These are phyloP conservation scores for Phylloscopus whistleri DNA, from an alignment of 2,113 vertebrate species.

Conservation along the genomic window DNA sequence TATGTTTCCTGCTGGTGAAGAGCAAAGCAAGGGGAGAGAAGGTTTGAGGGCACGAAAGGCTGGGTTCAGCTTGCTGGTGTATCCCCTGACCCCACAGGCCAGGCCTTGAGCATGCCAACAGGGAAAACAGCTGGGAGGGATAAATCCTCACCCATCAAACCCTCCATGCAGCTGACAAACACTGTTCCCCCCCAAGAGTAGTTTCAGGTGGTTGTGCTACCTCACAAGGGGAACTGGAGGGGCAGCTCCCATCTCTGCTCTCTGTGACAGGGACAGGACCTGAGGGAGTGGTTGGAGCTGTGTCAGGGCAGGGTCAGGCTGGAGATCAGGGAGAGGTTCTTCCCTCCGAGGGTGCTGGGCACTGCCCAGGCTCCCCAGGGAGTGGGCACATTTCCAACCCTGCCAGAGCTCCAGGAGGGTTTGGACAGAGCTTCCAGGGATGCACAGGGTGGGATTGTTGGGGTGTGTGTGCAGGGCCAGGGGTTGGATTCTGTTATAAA, in stretches of 20 bases:
- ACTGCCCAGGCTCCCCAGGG: no score
- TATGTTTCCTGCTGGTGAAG: neutral
- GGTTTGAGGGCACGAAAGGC: neutral
- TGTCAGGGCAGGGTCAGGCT: fast-evolving
- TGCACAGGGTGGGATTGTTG: no score
- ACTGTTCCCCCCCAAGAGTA: neutral
- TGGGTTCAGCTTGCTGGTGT: neutral
- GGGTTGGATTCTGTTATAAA: no score
- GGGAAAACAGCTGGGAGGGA: neutral
- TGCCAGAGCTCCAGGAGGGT: no score
- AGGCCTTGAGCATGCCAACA: neutral
- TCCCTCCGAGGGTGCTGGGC: no score
- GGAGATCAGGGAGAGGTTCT: no score
- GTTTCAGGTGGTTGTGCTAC: neutral
- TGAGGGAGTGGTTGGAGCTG: neutral
- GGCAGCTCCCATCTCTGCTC: neutral
- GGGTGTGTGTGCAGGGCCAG: neutral
- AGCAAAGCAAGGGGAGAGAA: neutral
- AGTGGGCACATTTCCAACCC: no score
- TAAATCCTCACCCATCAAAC: neutral
- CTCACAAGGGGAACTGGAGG: neutral
- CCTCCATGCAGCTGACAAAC: neutral
- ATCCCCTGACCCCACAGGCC: neutral
- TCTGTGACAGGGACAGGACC: neutral
- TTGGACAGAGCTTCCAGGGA: no score